Conservation (phyloP, 2,113 vertebrate genomes). For the Andinoacara biseriatus region DNA sequence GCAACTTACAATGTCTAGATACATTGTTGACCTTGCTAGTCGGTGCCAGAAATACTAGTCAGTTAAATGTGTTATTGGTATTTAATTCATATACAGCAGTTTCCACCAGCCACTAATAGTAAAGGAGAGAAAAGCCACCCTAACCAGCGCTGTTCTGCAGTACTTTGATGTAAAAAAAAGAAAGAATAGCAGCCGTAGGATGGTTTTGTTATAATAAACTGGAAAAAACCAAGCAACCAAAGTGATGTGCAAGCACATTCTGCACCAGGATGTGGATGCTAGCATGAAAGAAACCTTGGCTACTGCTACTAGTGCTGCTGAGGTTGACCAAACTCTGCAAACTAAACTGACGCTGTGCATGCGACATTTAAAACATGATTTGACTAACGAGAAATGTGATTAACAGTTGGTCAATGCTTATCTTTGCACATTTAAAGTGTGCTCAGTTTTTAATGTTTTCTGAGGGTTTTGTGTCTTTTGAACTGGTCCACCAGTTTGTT, state of each 20-base stretch:
- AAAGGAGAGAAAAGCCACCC: background rate
- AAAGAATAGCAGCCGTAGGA: background rate
- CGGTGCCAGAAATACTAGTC: background rate
- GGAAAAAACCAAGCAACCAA: background rate
- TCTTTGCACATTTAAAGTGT: background rate
- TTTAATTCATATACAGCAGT: background rate
- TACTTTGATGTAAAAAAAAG: background rate
- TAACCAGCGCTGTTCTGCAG: background rate
- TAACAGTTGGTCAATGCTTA: background rate
- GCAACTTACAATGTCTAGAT: background rate
- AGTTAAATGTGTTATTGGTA: background rate
- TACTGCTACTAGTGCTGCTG: background rate
- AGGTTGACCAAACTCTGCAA: slow-evolving; percentile 1
- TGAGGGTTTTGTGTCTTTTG: background rate
- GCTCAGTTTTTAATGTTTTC: background rate
- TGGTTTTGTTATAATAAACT: background rate
- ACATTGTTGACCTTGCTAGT: background rate
- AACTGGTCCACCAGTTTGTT: background rate
- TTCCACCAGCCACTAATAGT: background rate
- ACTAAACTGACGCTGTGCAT: background rate
- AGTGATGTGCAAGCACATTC: background rate
- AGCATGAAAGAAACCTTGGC: background rate
- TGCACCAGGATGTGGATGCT: background rate
- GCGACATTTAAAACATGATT: background rate
- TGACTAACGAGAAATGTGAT: background rate